Base-by-base conservation (phyloP, 2,113 vertebrate genomes). In the Tylochromis polylepis region DNA sequence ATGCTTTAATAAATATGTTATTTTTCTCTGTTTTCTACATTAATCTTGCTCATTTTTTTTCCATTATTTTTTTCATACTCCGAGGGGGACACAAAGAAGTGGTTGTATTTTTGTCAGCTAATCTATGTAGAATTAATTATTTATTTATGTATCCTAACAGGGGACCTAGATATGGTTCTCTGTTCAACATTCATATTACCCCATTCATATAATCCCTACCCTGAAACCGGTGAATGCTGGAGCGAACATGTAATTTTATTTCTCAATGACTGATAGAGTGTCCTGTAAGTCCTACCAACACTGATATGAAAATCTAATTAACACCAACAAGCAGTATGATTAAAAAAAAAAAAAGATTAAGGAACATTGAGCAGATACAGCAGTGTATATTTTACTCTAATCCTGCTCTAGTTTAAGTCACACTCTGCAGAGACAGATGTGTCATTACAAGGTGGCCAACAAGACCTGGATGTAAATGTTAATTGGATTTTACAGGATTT, bases 391-490 rank as follows among this genome's bases (percentile, higher is more conserved):
- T 84, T 79, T 31, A 59, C 8, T 6, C 31, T 83, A 91, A 92
- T 93, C 90, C 89, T 58, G 11, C 24, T 78, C 70, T 6, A 82
- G 81, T 78, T 80, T 87, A 65, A 92, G n/a, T 56, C n/a, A 20
- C 46, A 27, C 41, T 85, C 79, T 81, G 57, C 84, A 59, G 53
- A 80, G 58, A 58, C 60, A 79, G 51, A 87, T 79, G 34, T 85
- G 70, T 87, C 46, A 55, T 78, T 80, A 34, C 65, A 79, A 8
- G 29, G 16, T 58, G 80, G 16, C 8, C 12, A 79, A 58, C 86
- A 29, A 82, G 83, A 92, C 85, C 29, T 89, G 62, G 67, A 31
- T 81, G 75, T 80, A 31, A 65, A 29, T 84, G 20, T 65, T 90
- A 84, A 90, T 81, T 89, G 81, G 58, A 91, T 90, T 82, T 83